Evolutionary conservation across 2,797 vertebrate species (phyloP).

Genomic region (Clarias fuscus): DNA sequence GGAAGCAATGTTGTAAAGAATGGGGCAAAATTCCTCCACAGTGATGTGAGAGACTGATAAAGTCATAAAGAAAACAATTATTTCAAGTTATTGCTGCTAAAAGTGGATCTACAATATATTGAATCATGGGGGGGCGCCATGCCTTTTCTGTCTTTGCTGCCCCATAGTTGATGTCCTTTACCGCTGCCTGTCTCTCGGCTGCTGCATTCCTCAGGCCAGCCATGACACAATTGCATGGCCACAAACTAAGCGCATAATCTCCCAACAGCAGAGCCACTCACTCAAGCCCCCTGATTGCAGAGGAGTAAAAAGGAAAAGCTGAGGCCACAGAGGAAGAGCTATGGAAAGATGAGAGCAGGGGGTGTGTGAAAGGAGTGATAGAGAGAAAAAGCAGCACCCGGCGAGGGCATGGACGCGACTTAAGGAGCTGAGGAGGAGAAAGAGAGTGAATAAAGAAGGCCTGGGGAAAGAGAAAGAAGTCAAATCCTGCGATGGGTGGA

Average conservation of each 20-base stretch:
- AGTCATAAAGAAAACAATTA: no score
- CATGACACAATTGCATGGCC: constrained; percentile 50
- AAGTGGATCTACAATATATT: no score
- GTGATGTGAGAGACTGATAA: no score
- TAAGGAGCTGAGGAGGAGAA: constrained; percentile 69
- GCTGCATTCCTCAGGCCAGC: constrained; percentile 51
- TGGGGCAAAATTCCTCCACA: no score
- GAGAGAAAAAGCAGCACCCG: constrained; percentile 66
- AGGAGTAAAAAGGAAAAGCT: constrained; percentile 51
- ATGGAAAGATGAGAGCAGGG: constrained; percentile 69
- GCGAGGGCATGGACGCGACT: constrained; percentile 69
- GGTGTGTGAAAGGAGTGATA: constrained; percentile 68
- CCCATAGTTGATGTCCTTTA: constrained; percentile 30
- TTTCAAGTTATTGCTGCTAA: no score
- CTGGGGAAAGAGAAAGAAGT: constrained; percentile 79
- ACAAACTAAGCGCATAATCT: constrained; percentile 56
- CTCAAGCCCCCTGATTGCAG: constrained; percentile 45
- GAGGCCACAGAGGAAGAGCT: constrained; percentile 68
- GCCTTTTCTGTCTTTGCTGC: constrained; percentile 22
- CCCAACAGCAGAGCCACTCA: constrained; percentile 48
- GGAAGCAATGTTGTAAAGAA: no score
- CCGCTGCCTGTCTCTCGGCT: constrained; percentile 11
- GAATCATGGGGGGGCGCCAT: no score
- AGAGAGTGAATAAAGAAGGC: constrained; percentile 67
- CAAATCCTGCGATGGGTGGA: constrained; percentile 80